Evolutionary conservation across 2,888 invertebrate species (phyloP), one percentile per base, ranked within the genome.

Genomic region (Apodemia zela): DNA sequence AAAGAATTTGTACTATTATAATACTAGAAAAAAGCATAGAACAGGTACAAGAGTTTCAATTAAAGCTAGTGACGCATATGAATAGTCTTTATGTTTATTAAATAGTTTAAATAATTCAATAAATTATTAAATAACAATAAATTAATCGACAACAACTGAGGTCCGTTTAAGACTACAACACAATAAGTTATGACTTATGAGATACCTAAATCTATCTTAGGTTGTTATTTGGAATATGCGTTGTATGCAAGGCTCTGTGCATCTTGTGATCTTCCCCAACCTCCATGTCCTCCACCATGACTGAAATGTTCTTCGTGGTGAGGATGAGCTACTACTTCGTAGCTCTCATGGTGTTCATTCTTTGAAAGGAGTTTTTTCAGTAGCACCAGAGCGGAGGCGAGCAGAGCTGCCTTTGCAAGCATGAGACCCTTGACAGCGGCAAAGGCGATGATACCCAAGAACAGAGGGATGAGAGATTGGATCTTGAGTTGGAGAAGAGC

Each of bases 381-480:
- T 1, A 91, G 87, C 66, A 97, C 94, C 67, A 97, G 93, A 66
- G 94, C 94, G 62, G 96, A 94, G 69, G 97, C 94, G 63, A 96
- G 91, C 25, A 97, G 92, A 4, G 97, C 97, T 67, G 97, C 94
- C 92, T 97, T 97, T 74, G 96, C 96, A 72, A 97, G 93, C 77
- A 97, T 88, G 72, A 97, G 93, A 68, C 97, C 97, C 93, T 97
- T 97, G 93, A 97, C 94, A 54, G 97, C 96, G 59, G 97, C 93
- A 68, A 97, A 92, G 63, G 96, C 97, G 75, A 97, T 94, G 77
- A 91, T 83, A 49, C 86, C 97, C 65, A 97, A 93, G 75, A 95
- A 94, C 71, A 97, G 87, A 38, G 97, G 97, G 73, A 96, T 94
- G 69, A 97, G 92, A 38, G 95, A 94, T 70, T 96, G 96, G 73